These are phyloP conservation scores for Propithecus deckenii DNA, from an alignment of 2,797 vertebrate species.

Conservation along the genomic window DNA sequence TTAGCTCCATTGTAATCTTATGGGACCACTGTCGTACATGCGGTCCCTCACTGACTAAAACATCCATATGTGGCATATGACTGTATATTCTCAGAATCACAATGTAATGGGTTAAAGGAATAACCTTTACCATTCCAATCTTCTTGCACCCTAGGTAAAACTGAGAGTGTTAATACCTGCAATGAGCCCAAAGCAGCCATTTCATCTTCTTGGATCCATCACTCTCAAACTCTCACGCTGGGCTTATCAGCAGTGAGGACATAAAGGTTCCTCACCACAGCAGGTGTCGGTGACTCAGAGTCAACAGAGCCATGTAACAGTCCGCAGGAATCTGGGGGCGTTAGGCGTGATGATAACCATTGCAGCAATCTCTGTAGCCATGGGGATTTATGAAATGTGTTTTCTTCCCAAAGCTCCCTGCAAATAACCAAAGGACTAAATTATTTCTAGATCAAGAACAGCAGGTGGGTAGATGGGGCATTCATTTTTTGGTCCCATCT, in stretches of 20 bases:
- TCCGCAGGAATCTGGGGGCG: slow-evolving; percentile 26
- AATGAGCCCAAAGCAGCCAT: not conserved
- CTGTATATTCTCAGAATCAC: not conserved
- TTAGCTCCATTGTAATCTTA: not conserved
- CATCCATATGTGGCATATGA: not conserved
- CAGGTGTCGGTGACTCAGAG: slow-evolving; percentile 39
- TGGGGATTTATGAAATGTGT: slow-evolving; percentile 57
- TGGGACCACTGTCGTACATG: not conserved
- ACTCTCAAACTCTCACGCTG: not conserved
- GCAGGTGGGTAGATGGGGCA: slow-evolving; percentile 36
- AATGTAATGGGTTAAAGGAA: not conserved
- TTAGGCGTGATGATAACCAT: not conserved
- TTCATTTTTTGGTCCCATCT: slow-evolving; percentile 55
- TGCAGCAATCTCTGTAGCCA: slow-evolving; percentile 40
- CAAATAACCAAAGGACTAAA: slow-evolving; percentile 65
- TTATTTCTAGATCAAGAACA: slow-evolving; percentile 69
- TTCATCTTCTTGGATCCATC: slow-evolving; percentile 23
- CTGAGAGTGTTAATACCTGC: not conserved
- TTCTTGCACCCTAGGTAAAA: slow-evolving; percentile 33
- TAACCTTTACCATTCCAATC: slow-evolving; percentile 10
- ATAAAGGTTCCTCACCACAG: slow-evolving; percentile 43
- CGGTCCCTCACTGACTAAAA: not conserved
- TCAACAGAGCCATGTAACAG: not conserved
- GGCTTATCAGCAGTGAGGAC: slow-evolving; percentile 24
- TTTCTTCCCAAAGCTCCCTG: slow-evolving; percentile 52